phyloP scores from a whole-genome alignment of 2,888 invertebrate species.

The Diarsia rubi region DNA sequence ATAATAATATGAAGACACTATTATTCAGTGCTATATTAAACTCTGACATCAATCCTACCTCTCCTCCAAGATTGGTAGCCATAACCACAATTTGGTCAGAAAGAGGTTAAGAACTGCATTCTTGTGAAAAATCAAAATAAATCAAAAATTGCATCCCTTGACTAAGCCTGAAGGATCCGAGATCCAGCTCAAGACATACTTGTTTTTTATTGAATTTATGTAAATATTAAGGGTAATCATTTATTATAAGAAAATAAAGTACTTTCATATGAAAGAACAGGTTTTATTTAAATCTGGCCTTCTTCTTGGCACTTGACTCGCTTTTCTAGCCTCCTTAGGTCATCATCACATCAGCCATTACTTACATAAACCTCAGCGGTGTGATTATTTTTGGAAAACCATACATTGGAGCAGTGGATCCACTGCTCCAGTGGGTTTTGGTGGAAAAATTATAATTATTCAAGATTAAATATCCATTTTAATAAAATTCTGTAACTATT shows the following conservation, averaged over 20 bases:
- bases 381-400: neutral
- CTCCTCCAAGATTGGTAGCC: neutral
- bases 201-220: constrained; percentile 13
- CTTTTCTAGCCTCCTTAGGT: neutral
- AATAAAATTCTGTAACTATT: neutral
- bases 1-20: neutral
- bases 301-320: neutral
- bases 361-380: neutral
- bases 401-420: no score
- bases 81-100: neutral
- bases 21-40: neutral
- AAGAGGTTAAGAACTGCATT: neutral
- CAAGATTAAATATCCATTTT: no score
- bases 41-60: neutral
- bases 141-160: neutral
- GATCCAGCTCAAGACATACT: constrained; percentile 1
- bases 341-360: neutral
- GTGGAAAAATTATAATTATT: neutral
- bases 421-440: no score
- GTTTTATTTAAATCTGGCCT: constrained; percentile 15
- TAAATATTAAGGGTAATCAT: constrained; percentile 22
- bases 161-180: neutral
- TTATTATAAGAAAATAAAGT: constrained; percentile 26
- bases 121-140: neutral
- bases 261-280: constrained; percentile 15